Evolutionary conservation across 2,888 invertebrate species (phyloP), one percentile per base, ranked within the genome.

Genomic region (Tipula lateralis): DNA sequence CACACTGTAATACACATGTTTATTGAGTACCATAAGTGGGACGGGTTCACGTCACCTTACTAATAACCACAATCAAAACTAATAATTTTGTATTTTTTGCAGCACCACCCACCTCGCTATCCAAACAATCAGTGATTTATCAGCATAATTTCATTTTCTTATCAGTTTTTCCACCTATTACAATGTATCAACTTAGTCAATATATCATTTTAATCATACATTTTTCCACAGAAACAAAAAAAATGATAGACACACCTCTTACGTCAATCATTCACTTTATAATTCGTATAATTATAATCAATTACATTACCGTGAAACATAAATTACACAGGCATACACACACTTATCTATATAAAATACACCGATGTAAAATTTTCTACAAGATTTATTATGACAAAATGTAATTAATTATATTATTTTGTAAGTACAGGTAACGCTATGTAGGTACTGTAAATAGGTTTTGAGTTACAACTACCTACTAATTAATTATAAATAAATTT

Each of bases 351-450:
- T 44, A n/a, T 44, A 44, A 1, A 9, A 36, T 19, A 44, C 44
- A 39, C 39, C 2, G 0, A 44, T 16, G 16, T 16, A 16, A 44
- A 13, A 24, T 66, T 66, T 44, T 66, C 9, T 12, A 66, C 24
- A 66, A 66, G 66, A 66, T 66, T 66, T 66, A 66, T 66, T 66
- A 24, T 66, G 66, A 66, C 66, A 66, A 66, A 66, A 66, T 24
- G 24, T 66, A 66, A 66, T 66, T 66, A 66, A 66, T 66, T 66
- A 66, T 24, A n/a, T 9, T 24, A 2, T 24, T 66, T 66, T 66
- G 19, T 9, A 66, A n/a, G n/a, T 44, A 24, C n/a, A n/a, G n/a
- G 24, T 66, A 66, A n/a, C n/a, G 24, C 66, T n/a, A 2, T 3
- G 16, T 24, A 66, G 24, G 24, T 66, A 66, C 24, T n/a, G n/a